A percentile compares a stretch with the other conserved stretches of the same genome.
Evolutionary conservation across 2,888 invertebrate genomes (phyloP).

Genomic region (Euphydryas editha): DNA sequence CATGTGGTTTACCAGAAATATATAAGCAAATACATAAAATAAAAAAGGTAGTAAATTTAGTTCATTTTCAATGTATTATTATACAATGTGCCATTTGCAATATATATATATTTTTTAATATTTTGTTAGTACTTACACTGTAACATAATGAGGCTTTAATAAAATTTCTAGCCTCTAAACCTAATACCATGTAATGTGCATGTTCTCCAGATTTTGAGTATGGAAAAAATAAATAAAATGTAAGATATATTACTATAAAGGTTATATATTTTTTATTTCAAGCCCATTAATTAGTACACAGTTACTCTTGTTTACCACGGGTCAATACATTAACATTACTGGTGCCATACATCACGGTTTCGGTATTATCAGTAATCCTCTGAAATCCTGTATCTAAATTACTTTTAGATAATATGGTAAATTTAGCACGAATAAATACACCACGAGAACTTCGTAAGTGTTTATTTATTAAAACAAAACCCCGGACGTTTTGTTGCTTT

Average conservation of each 20-base stretch:
- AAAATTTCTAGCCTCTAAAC: too few relatives aligned
- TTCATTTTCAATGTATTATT: too few relatives aligned
- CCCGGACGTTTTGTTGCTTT: slow-evolving; percentile 12
- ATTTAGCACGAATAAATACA: slow-evolving; percentile 20
- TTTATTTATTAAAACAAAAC: slow-evolving; percentile 22
- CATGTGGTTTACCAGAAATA: too few relatives aligned
- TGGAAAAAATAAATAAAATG: too few relatives aligned
- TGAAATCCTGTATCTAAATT: slow-evolving; percentile 38
- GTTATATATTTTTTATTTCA: background rate
- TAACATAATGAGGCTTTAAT: too few relatives aligned
- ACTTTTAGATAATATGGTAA: slow-evolving; percentile 38
- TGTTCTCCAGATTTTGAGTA: too few relatives aligned
- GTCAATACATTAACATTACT: slow-evolving; percentile 37
- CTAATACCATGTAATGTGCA: too few relatives aligned
- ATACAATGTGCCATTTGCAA: too few relatives aligned
- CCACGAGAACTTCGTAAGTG: slow-evolving; percentile 1
- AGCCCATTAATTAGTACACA: background rate
- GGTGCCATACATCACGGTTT: slow-evolving; percentile 32
- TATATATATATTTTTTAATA: too few relatives aligned
- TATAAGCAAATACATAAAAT: too few relatives aligned
- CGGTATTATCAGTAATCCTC: slow-evolving; percentile 38
- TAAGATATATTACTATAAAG: background rate
- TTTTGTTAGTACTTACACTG: too few relatives aligned
- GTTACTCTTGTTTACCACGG: slow-evolving; percentile 3
- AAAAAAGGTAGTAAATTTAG: too few relatives aligned